A percentile compares a stretch with the other conserved stretches of the same genome.
These are phyloP conservation scores for Limnothrissa miodon DNA, from an alignment of 2,113 vertebrate genomes.

Conservation along the genomic window DNA sequence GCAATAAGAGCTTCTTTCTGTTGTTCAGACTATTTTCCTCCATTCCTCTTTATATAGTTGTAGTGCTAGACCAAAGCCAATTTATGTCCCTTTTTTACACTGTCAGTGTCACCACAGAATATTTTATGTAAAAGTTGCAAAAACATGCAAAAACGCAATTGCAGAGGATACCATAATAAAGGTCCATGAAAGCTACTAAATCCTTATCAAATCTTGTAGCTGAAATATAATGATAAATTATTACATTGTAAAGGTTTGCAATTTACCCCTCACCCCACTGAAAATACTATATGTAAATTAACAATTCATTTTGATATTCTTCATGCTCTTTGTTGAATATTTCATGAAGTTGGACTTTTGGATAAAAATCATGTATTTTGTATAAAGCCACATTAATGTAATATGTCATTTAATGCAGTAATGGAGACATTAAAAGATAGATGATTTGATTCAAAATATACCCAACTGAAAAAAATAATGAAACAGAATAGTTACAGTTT, in stretches of 20 bases:
- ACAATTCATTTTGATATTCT: background rate
- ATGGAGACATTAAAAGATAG: background rate
- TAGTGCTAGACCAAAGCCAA: background rate
- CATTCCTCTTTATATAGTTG: background rate
- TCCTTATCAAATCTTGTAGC: background rate
- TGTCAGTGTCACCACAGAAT: background rate
- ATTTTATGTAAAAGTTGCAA: background rate
- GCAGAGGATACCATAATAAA: background rate
- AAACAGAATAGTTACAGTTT: background rate
- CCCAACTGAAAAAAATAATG: background rate
- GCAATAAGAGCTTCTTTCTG: background rate
- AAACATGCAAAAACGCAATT: background rate
- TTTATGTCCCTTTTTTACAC: background rate
- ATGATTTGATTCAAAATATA: background rate
- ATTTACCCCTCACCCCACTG: background rate
- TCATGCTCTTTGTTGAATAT: slow-evolving; percentile 15
- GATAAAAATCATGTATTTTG: slow-evolving; percentile 1
- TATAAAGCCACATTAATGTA: slow-evolving; percentile 8
- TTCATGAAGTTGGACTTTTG: slow-evolving; percentile 18
- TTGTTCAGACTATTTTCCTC: background rate
- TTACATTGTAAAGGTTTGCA: background rate
- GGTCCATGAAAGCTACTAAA: background rate
- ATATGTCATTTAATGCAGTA: background rate
- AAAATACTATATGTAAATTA: background rate
- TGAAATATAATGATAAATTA: background rate